Evolutionary conservation across 2,797 vertebrate species (phyloP), one percentile per base, ranked within the genome.

Genomic region (Pelochelys cantorii): DNA sequence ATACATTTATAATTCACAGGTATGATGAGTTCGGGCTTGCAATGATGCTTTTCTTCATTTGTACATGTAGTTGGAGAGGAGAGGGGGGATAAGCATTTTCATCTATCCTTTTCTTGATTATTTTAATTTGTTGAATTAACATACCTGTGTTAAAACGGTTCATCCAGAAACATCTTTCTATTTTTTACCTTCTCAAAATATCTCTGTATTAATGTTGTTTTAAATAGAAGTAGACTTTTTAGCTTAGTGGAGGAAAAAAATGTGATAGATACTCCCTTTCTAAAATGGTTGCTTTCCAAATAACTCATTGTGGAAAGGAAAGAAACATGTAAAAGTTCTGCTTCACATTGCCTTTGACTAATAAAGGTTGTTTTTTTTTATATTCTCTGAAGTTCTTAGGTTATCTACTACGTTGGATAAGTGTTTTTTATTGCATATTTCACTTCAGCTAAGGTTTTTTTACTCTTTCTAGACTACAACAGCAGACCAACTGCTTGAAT

Each of bases 401-500:
- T 89, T 77, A 37, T 11, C 2, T 62, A 52, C 1, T 88, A 11
- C 18, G 2, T 92, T 87, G 1, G 3, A 12, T 92, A 78, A 79
- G 13, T 93, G 42, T 20, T 87, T 93, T 95, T 93, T 29, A 12
- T 87, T 62, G 2, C 79, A 1, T 23, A 42, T 60, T 89, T 60
- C 79, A 59, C 75, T 92, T 88, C 56, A 93, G 2, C 54, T 86
- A 55, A 31, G 5, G 52, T 93, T 34, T 96, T 96, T 93, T 0
- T 0, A 87, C 81, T 86, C 56, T 94, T 90, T 85, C 17, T 96
- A 99, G 99, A 99, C 98, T 85, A 99, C 99, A 9, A 99, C 99
- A 62, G 99, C 99, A 78, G 99, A 99, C 92, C 99, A 99, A 97
- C 98, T 99, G 88, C 97, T 99, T 95, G 99, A 99, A 97, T 99